Evolutionary conservation across 2,113 vertebrate species (phyloP), one percentile per base, ranked within the genome.

Genomic region (Melanerpes aurifrons): DNA sequence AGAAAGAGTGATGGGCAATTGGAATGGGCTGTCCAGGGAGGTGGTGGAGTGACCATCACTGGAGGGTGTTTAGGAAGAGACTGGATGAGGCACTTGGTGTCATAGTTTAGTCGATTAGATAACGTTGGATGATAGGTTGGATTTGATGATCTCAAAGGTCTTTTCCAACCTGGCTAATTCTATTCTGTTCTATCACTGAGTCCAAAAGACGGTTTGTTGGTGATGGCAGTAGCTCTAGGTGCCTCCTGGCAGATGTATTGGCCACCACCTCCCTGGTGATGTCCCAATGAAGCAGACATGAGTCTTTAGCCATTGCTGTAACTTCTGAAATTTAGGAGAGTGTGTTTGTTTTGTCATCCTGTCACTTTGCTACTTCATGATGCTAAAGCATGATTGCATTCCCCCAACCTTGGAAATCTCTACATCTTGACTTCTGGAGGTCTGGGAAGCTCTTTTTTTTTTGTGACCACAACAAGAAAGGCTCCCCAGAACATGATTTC

Each of bases 401-500:
- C 11, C 28, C 3, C 24, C 50, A 67, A 0, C 4, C 64, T 28
- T 56, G n/a, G 43, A 81, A 90, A 57, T 31, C 40, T 17, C 14
- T 3, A 0, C 4, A 3, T 43, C 31, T 68, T 48, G 5, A 6
- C 19, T 67, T 47, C 24, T 74, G 73, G 47, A 32, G 29, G 40
- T 78, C 54, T 61, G 67, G 22, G 48, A 40, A 68, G 58, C 20
- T 77, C 20, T 95, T 5, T 28, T 31, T 31, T 78, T 50, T 31
- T 78, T 50, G 62, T 79, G 48, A 35, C 53, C 11, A 1, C 8
- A 26, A 10, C 19, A 16, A 47, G 47, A 59, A 47, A 8, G 17
- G 15, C 15, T 64, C 9, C 62, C 31, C 54, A 47, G 35, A 1
- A 9, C 1, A 0, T 12, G 22, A 15, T 68, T 63, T 3, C 40